Evolutionary conservation across 2,888 invertebrate species (phyloP).

Genomic region (Phragmatobia fuliginosa): DNA sequence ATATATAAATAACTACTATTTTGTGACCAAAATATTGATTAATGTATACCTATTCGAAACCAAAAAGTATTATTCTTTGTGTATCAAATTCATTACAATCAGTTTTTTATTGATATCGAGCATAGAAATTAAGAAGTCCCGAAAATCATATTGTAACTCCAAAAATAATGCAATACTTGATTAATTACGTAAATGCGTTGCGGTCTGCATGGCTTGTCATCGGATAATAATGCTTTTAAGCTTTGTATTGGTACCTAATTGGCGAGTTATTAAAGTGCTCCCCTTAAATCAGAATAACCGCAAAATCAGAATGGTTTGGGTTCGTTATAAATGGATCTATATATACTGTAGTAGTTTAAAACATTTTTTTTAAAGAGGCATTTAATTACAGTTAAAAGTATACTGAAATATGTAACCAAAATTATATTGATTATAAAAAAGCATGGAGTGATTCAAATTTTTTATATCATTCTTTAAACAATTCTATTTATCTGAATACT

Average conservation of each 20-base stretch:
- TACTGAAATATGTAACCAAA: too few species aligned
- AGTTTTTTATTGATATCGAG: neutral
- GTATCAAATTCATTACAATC: too few species aligned
- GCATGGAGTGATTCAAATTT: too few species aligned
- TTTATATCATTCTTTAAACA: too few species aligned
- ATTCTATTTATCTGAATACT: too few species aligned
- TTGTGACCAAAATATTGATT: neutral
- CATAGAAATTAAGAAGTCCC: conserved; percentile 16
- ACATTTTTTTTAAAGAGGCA: neutral
- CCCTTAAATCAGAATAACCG: conserved; percentile 24
- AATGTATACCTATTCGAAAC: too few species aligned
- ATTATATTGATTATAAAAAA: too few species aligned
- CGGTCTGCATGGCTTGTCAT: conserved; percentile 57
- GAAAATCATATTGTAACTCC: conserved; percentile 29
- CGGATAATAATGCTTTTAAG: conserved; percentile 73
- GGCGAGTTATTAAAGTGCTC: conserved; percentile 62
- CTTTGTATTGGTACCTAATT: conserved; percentile 62
- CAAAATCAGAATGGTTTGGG: conserved; percentile 9
- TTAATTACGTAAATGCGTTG: conserved; percentile 67
- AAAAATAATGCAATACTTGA: conserved; percentile 52
- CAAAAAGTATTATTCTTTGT: neutral
- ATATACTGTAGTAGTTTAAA: neutral
- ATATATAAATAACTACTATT: too few species aligned
- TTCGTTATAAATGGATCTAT: neutral
- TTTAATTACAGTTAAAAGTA: neutral